These are phyloP conservation scores for Morinoia aosen DNA, from an alignment of 2,888 invertebrate genomes.

Conservation along the genomic window DNA sequence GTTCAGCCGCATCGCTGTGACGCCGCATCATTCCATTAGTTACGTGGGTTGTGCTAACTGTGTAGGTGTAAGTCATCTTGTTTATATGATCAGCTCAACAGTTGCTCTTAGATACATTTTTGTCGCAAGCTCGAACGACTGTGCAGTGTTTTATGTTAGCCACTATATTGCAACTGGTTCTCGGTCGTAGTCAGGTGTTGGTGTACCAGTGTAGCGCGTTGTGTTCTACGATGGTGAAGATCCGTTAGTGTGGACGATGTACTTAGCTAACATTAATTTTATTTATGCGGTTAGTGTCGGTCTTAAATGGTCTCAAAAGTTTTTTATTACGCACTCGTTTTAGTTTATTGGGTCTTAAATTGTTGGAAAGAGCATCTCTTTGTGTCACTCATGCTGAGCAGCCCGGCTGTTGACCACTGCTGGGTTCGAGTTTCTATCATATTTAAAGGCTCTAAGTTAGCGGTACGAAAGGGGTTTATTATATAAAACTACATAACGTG, in stretches of 20 bases:
- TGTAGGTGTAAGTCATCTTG: not conserved
- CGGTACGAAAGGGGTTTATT: too few species aligned
- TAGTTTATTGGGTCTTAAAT: too few species aligned
- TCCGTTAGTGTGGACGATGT: not conserved
- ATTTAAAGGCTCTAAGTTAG: not conserved
- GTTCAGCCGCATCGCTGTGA: not conserved
- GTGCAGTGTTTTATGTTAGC: not conserved
- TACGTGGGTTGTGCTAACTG: slow-evolving; percentile 7
- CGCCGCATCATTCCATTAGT: not conserved
- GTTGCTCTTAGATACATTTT: not conserved
- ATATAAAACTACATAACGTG: too few species aligned
- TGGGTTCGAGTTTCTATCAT: not conserved
- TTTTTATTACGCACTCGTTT: too few species aligned
- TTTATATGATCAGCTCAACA: not conserved
- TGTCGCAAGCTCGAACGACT: not conserved
- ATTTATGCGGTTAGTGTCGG: not conserved
- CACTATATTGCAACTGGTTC: not conserved
- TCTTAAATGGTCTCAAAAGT: not conserved
- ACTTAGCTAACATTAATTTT: not conserved
- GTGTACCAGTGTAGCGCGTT: not conserved
- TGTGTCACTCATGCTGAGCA: too few species aligned
- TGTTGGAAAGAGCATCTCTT: too few species aligned
- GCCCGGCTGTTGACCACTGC: not conserved
- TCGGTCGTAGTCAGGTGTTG: not conserved
- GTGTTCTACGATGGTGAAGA: not conserved